Evolutionary conservation across 1,140 invertebrate species (phyloP).

Genomic region (Idris sp.): DNA sequence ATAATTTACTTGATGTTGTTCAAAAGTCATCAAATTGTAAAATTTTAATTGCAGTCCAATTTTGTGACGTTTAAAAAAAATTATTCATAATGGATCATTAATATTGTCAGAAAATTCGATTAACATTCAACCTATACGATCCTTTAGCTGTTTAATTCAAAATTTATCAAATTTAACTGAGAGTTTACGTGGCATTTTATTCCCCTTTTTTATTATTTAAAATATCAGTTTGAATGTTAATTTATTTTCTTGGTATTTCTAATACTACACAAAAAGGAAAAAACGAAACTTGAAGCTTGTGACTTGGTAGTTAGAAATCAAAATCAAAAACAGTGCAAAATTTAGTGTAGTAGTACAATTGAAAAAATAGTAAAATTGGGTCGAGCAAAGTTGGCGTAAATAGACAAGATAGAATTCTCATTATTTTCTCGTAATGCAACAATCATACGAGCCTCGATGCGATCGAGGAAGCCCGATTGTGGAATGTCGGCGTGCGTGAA

Average conservation of each 20-base stretch:
- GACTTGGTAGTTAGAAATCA: too few relatives aligned
- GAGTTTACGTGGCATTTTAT: too few relatives aligned
- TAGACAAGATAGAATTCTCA: conserved; percentile 30
- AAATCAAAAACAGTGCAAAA: too few relatives aligned
- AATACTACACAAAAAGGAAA: too few relatives aligned
- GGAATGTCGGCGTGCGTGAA: conserved; percentile 53
- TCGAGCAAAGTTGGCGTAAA: conserved; percentile 23
- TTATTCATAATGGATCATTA: conserved; percentile 26
- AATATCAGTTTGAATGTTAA: too few relatives aligned
- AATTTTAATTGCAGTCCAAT: conserved; percentile 45
- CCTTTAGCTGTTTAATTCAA: too few relatives aligned
- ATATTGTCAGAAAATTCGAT: conserved; percentile 21
- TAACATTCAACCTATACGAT: conserved; percentile 10
- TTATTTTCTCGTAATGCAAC: conserved; percentile 52
- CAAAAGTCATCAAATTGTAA: conserved; percentile 47
- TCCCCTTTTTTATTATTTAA: too few relatives aligned
- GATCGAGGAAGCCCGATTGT: conserved; percentile 36
- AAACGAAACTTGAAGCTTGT: too few relatives aligned
- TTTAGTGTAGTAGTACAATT: neutral
- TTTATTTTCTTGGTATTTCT: too few relatives aligned
- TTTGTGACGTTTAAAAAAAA: conserved; percentile 32
- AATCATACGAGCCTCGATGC: conserved; percentile 26
- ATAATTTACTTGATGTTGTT: conserved; percentile 46
- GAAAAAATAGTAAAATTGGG: conserved; percentile 16
- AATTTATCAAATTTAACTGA: too few relatives aligned